phyloP scores from a whole-genome alignment of 2,888 invertebrate species.

The Machimus atricapillus region DNA sequence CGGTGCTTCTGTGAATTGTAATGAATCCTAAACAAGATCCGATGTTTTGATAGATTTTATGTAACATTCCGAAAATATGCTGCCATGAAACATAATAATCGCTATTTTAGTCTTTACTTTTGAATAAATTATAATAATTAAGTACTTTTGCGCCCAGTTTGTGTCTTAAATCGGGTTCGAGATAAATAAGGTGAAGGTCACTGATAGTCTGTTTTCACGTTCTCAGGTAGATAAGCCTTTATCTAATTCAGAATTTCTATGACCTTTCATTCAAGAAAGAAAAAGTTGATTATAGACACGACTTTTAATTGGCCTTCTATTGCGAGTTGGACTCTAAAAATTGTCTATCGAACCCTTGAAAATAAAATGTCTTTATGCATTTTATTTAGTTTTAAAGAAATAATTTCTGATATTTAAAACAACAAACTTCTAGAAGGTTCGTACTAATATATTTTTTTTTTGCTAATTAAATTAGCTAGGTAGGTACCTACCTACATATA shows the following conservation, averaged over 20 bases:
- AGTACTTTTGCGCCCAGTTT: background rate
- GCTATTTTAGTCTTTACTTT: background rate
- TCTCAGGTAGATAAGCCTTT: background rate
- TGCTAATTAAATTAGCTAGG: too few relatives aligned
- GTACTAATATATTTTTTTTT: too few relatives aligned
- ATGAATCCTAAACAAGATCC: background rate
- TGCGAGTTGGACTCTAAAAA: too few relatives aligned
- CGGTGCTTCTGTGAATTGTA: background rate
- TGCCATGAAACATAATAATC: background rate
- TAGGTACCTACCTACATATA: too few relatives aligned
- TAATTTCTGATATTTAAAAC: too few relatives aligned
- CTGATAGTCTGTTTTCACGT: background rate
- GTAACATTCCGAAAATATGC: background rate
- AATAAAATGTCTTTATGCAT: too few relatives aligned
- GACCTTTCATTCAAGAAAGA: background rate
- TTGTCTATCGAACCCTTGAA: too few relatives aligned
- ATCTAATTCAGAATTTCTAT: background rate
- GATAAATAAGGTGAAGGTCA: background rate
- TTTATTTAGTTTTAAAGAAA: too few relatives aligned
- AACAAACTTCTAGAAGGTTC: too few relatives aligned
- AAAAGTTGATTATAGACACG: background rate
- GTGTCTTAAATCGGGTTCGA: background rate
- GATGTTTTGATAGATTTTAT: background rate
- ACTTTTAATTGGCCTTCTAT: too few relatives aligned
- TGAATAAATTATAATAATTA: background rate